These are phyloP conservation scores for Saccostrea cuccullata DNA, from an alignment of 1,140 invertebrate species.

Conservation along the genomic window DNA sequence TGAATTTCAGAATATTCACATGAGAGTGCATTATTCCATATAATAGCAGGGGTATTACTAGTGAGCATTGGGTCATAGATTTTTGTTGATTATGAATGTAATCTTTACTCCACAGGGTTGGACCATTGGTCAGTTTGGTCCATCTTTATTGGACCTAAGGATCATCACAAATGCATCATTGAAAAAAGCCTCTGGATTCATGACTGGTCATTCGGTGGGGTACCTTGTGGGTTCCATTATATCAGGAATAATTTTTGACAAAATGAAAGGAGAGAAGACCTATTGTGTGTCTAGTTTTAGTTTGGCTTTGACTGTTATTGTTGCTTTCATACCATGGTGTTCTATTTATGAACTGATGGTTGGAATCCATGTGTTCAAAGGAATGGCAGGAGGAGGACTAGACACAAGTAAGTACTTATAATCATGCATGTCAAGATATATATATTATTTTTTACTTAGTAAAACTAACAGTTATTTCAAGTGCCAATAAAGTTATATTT, in stretches of 20 bases:
- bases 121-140: slow-evolving; percentile 72
- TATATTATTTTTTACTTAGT: no score
- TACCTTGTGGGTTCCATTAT: slow-evolving; percentile 65
- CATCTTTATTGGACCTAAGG: slow-evolving; percentile 73
- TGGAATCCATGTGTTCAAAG: slow-evolving; percentile 42
- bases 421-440: no score
- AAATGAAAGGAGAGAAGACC: slow-evolving; percentile 53
- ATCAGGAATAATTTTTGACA: slow-evolving; percentile 66
- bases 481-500: no score
- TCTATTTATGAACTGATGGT: slow-evolving; percentile 61
- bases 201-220: slow-evolving; percentile 65
- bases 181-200: slow-evolving; percentile 61
- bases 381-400: slow-evolving; percentile 53
- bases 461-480: no score
- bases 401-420: slow-evolving; percentile 58
- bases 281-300: slow-evolving; percentile 44
- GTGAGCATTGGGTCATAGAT: no score
- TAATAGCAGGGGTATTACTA: no score
- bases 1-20: no score
- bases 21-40: no score
- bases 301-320: slow-evolving; percentile 44
- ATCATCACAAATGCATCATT: slow-evolving; percentile 64
- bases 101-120: slow-evolving; percentile 68
- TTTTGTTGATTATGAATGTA: no score
- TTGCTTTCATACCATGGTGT: slow-evolving; percentile 58